phyloP scores from a whole-genome alignment of 2,888 invertebrate species.

The Sceliomorpha sp. region DNA sequence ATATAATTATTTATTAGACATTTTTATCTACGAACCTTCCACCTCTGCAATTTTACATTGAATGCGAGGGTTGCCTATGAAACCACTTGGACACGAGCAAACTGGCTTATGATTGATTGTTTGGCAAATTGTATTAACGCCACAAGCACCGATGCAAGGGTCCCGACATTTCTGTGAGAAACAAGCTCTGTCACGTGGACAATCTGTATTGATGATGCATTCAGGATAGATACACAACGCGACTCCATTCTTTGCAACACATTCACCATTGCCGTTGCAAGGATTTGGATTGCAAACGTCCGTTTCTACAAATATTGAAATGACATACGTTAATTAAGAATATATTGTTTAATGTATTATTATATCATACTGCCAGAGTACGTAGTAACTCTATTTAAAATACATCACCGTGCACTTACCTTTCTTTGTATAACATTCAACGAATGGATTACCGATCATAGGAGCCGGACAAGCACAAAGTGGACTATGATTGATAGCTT shows the following conservation, averaged over 20 bases:
- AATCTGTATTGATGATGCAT: conserved; percentile 93
- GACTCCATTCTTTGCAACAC: conserved; percentile 85
- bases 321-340: too few relatives aligned
- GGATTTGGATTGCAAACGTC: conserved; percentile 93
- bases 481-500: conserved; percentile 88
- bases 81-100: conserved; percentile 90
- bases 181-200: conserved; percentile 90
- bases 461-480: conserved; percentile 87
- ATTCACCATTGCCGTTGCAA: conserved; percentile 91
- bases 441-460: conserved; percentile 81
- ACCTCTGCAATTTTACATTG: conserved; percentile 83
- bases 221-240: conserved; percentile 92
- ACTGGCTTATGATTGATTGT: conserved; percentile 90
- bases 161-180: conserved; percentile 91
- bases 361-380: not conserved
- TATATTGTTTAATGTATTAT: conserved; percentile 7
- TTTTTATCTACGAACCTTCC: conserved; percentile 44
- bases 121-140: conserved; percentile 90
- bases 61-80: conserved; percentile 88
- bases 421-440: conserved; percentile 78
- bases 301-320: conserved; percentile 66
- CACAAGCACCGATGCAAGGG: conserved; percentile 91
- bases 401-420: conserved; percentile 65
- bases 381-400: not conserved
- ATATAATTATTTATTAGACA: too few relatives aligned